Conservation (phyloP, 1,140 invertebrate genomes). For the Drosophila carrolli region DNA sequence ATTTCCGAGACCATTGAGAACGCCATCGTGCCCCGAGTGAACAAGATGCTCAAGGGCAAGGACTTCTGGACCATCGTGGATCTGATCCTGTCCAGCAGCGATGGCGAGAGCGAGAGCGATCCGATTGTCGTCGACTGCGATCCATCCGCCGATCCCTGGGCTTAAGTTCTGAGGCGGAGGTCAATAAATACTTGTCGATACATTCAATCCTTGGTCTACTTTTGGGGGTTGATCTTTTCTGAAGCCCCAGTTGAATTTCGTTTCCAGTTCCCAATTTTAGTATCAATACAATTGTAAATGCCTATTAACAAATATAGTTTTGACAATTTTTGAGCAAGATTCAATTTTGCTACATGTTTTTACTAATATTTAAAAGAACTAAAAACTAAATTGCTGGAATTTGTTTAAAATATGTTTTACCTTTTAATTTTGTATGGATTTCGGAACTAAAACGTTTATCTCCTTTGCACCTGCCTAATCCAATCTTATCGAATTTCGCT, state of each 20-base stretch:
- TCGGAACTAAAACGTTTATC: slow-evolving; percentile 10
- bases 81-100: slow-evolving; percentile 66
- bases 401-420: too few species aligned
- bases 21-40: slow-evolving; percentile 66
- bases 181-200: slow-evolving; percentile 31
- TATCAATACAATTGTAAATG: background rate
- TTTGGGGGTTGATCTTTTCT: slow-evolving; percentile 18
- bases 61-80: slow-evolving; percentile 80
- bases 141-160: slow-evolving; percentile 75
- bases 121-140: slow-evolving; percentile 73
- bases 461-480: slow-evolving; percentile 37
- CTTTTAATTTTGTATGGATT: background rate
- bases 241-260: background rate
- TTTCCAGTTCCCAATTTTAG: background rate
- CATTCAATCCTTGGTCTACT: slow-evolving; percentile 24
- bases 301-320: too few species aligned
- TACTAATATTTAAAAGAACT: too few species aligned
- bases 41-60: slow-evolving; percentile 77
- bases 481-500: slow-evolving; percentile 32
- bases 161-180: slow-evolving; percentile 42
- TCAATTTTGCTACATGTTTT: too few species aligned
- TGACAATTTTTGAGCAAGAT: too few species aligned
- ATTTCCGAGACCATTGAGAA: slow-evolving; percentile 75
- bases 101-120: slow-evolving; percentile 70
- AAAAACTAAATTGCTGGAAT: too few species aligned